phyloP scores from a whole-genome alignment of 2,113 vertebrate genomes.

The Cyanoderma ruficeps region DNA sequence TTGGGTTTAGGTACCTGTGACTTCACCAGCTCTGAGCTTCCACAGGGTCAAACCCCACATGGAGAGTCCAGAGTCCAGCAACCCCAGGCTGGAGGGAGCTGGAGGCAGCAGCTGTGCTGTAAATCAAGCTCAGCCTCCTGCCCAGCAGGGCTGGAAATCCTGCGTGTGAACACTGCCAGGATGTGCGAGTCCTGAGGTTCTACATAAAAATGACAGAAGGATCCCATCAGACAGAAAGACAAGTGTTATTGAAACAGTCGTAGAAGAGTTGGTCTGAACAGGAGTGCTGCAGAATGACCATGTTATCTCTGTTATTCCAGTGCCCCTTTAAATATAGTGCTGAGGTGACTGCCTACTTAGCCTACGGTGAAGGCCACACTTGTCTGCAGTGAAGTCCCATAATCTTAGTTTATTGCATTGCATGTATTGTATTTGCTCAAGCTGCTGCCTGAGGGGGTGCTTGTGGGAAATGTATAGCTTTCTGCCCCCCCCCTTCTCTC shows the following conservation, averaged over 20 bases:
- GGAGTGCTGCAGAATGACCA: not conserved
- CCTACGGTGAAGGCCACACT: slow-evolving; percentile 63
- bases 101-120: not conserved
- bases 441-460: slow-evolving; percentile 67
- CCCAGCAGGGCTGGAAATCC: not conserved
- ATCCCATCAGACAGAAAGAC: not conserved
- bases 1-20: rapidly evolving
- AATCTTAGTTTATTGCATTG: slow-evolving; percentile 67
- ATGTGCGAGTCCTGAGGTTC: not conserved
- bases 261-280: not conserved
- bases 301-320: slow-evolving; percentile 32
- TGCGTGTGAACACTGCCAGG: rapidly evolving
- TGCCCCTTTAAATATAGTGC: slow-evolving; percentile 57
- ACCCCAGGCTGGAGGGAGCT: not conserved
- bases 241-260: not conserved
- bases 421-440: slow-evolving; percentile 66
- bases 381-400: slow-evolving; percentile 53
- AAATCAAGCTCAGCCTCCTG: not conserved
- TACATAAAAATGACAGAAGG: not conserved
- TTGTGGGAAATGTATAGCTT: slow-evolving; percentile 70
- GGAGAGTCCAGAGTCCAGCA: not conserved
- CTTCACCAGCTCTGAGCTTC: not conserved
- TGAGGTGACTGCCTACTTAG: slow-evolving; percentile 67
- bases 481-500: slow-evolving; percentile 23
- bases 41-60: rapidly evolving